Evolutionary conservation across 1,140 invertebrate genomes (phyloP), one percentile per base, ranked within the genome.

Genomic region (Phymastichus coffea): DNA sequence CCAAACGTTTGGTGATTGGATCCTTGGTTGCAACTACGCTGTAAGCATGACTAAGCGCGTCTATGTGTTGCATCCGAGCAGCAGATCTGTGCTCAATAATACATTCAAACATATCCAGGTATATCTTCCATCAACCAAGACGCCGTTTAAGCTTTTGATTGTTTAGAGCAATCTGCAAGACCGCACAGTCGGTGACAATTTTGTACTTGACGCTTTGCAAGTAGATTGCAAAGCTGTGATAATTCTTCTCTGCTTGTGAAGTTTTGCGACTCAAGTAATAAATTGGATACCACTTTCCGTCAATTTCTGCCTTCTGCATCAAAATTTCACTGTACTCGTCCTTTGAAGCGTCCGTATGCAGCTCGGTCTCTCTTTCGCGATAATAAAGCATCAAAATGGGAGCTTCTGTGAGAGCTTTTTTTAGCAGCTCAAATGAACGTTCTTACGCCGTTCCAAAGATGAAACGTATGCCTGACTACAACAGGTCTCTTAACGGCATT

Each of bases 321-420:
- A 33, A 12, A 7, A 33, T 33, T 6, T 6, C 28, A 12, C 28
- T 12, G 28, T 33, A 33, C 6, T 12, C 28, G 12, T 33, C 28
- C 12, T 33, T 33, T 12, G 28, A 33, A 6, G 58, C 58, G 30
- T 48, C 35, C 1, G 49, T 54, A 40, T 49, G 51, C 7, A 61
- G 25, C 40, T 61, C 25, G 12, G 23, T 61, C 12, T 46, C 28
- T 1, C 41, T 35, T 8, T 22, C 35, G 17, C 22, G 19, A n/a
- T n/a, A 40, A 35, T 46, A 55, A 8, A 53, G 19, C 7, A 9
- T 9, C 7, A 54, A 12, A 33, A 33, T 12, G 12, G 28, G 28
- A 33, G 28, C 28, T 7, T 33, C 12, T 12, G 12, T 33, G 12
- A 33, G 28, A 7, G 12, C 12, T 33, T 6, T 7, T 33, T 33